Conservation (phyloP, 1,140 invertebrate genomes). For the Nixonia krombeini region DNA sequence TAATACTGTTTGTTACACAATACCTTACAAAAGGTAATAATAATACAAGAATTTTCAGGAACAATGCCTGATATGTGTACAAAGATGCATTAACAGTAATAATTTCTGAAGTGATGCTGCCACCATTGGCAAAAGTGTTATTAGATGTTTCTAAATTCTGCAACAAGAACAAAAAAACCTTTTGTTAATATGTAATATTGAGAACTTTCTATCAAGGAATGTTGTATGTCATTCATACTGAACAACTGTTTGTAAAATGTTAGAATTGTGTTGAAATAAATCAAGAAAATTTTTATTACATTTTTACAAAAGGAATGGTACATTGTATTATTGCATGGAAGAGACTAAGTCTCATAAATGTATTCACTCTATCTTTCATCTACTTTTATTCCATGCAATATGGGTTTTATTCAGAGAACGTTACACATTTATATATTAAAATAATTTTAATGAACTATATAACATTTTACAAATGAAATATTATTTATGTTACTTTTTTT, state of each 20-base stretch:
- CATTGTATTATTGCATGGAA: background rate
- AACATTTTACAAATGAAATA: conserved; percentile 46
- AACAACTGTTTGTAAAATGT: conserved; percentile 42
- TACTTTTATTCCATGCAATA: no score
- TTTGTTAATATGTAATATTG: no score
- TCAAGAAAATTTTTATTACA: background rate
- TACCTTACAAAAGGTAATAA: conserved; percentile 14
- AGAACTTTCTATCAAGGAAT: background rate
- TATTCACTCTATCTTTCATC: background rate
- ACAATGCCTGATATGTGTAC: conserved; percentile 9
- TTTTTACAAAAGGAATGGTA: background rate
- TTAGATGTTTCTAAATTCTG: background rate
- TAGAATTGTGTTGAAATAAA: conserved; percentile 27
- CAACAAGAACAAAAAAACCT: background rate
- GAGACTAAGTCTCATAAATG: conserved; percentile 23
- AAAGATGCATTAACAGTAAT: background rate
- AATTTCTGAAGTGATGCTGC: background rate
- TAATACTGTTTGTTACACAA: conserved; percentile 9
- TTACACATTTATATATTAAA: no score
- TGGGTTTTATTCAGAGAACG: no score
- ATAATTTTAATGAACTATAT: conserved; percentile 3
- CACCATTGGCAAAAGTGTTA: background rate
- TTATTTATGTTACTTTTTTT: conserved; percentile 34
- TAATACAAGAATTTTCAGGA: conserved; percentile 12
- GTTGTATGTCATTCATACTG: conserved; percentile 28